These are phyloP conservation scores for Lycophotia porphyrea DNA, from an alignment of 2,888 invertebrate genomes.

Conservation along the genomic window DNA sequence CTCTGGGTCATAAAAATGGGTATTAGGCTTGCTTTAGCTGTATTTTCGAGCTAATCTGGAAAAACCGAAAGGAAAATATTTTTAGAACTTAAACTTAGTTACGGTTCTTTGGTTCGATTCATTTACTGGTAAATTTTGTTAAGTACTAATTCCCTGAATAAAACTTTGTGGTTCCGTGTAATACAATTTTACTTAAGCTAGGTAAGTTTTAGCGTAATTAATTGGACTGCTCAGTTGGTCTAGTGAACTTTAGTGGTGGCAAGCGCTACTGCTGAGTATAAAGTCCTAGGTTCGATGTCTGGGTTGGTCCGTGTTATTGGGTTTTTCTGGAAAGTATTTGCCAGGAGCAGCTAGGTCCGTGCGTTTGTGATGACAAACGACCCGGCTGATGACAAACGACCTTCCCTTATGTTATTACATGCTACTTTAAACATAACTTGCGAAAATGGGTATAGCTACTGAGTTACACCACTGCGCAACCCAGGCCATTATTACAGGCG, in stretches of 20 bases:
- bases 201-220: background rate
- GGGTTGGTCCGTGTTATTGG: background rate
- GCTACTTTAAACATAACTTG: background rate
- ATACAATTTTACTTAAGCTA: background rate
- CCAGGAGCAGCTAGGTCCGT: background rate
- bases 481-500: no score
- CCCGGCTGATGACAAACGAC: background rate
- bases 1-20: constrained; percentile 26
- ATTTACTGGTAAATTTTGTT: background rate
- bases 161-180: background rate
- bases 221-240: background rate
- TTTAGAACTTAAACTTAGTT: background rate
- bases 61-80: background rate
- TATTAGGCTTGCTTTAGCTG: constrained; percentile 1
- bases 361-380: no score
- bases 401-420: no score
- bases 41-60: constrained; percentile 11
- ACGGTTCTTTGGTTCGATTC: background rate
- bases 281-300: background rate
- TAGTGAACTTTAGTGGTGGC: background rate
- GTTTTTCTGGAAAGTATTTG: background rate
- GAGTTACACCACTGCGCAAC: no score
- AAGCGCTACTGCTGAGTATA: background rate
- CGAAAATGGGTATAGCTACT: no score
- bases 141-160: background rate